Percentiles rank a stretch among this genome's conserved stretches.
These are phyloP conservation scores for Cenopis cana DNA, from an alignment of 2,888 invertebrate genomes.

Conservation along the genomic window DNA sequence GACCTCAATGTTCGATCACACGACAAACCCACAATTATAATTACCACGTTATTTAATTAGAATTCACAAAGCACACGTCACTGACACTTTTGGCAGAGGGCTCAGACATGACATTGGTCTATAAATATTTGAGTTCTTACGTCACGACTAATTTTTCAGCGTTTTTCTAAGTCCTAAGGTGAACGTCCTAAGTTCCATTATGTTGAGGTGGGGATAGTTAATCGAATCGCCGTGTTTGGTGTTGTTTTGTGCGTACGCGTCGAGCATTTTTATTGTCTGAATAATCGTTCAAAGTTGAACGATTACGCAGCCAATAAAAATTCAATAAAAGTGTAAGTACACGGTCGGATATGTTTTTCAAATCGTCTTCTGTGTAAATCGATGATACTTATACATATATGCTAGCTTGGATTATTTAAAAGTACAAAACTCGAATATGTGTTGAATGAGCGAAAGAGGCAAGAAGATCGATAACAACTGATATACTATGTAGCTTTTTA, in stretches of 20 bases:
- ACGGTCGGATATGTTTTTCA: background rate
- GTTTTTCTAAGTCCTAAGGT: conserved; percentile 24
- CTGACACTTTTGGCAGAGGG: conserved; percentile 69
- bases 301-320: too few species aligned
- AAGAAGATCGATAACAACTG: too few species aligned
- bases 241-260: conserved; percentile 31
- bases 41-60: conserved; percentile 44
- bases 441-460: too few species aligned
- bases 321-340: too few species aligned
- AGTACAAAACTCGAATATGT: too few species aligned
- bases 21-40: conserved; percentile 19
- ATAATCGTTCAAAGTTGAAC: conserved; percentile 25
- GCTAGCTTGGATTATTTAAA: too few species aligned
- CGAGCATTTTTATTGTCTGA: conserved; percentile 30
- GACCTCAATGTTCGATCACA: background rate
- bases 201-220: conserved; percentile 23
- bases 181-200: conserved; percentile 27
- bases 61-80: conserved; percentile 55
- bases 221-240: conserved; percentile 29
- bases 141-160: conserved; percentile 16
- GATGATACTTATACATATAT: too few species aligned
- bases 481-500: too few species aligned
- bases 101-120: conserved; percentile 69
- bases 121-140: conserved; percentile 56
- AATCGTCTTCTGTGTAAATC: background rate